phyloP scores from a whole-genome alignment of 2,113 vertebrate genomes.

The Limanda limanda region DNA sequence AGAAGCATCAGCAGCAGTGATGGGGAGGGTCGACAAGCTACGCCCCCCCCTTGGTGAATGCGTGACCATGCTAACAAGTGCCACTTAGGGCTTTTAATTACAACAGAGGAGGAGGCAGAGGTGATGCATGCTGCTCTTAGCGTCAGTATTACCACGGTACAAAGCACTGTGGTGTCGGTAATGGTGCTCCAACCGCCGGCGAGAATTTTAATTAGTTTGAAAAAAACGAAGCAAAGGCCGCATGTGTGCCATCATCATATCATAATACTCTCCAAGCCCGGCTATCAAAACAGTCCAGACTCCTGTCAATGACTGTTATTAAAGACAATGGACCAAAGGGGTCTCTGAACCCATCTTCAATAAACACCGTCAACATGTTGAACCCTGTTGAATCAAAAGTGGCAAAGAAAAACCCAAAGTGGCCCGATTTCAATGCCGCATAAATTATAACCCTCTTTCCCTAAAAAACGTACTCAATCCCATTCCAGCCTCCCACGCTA shows the following conservation, averaged over 20 bases:
- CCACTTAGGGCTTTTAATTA: constrained; percentile 69
- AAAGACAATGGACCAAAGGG: constrained; percentile 55
- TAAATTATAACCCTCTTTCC: constrained; percentile 75
- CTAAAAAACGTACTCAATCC: constrained; percentile 69
- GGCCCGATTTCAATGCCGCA: constrained; percentile 68
- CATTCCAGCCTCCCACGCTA: constrained; percentile 71
- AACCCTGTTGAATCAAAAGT: constrained; percentile 63
- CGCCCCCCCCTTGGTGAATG: constrained; percentile 72
- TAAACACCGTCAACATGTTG: constrained; percentile 62
- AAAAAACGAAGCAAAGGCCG: constrained; percentile 55
- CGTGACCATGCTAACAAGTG: constrained; percentile 80
- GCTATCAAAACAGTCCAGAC: constrained; percentile 46
- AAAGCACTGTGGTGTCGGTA: constrained; percentile 31
- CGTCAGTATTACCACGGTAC: neutral
- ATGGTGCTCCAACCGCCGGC: constrained; percentile 31
- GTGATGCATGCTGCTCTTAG: constrained; percentile 26
- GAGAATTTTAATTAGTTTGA: constrained; percentile 34
- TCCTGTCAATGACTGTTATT: constrained; percentile 59
- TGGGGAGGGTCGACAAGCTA: constrained; percentile 51
- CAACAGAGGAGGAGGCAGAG: constrained; percentile 42
- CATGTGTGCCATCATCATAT: constrained; percentile 55
- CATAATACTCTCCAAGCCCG: constrained; percentile 43
- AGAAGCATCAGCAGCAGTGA: constrained; percentile 71
- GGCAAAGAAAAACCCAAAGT: constrained; percentile 67
- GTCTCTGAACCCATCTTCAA: constrained; percentile 59